Evolutionary conservation across 2,797 vertebrate genomes (phyloP), one percentile per base, ranked within the genome.

Genomic region (Manis javanica): DNA sequence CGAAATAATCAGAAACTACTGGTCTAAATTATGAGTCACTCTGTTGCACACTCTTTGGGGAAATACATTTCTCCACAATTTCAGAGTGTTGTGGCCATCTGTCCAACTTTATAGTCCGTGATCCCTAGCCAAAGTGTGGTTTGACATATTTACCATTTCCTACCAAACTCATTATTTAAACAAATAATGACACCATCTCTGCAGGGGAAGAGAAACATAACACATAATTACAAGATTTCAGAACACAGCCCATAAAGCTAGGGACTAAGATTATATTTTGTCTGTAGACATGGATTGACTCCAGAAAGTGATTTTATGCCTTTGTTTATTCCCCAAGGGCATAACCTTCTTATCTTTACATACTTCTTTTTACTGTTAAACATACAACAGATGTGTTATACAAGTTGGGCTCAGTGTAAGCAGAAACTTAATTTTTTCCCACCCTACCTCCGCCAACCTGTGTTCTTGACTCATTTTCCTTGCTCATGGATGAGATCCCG

Each of bases 161-260:
- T 95, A 91, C 74, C 84, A 94, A 95, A 79, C 74, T 93, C 51
- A 64, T 72, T 90, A 88, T 96, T 96, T 93, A 94, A 94, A 86
- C 46, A 94, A 66, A 89, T 77, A 87, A 86, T 89, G 71, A 94
- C 68, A 81, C 31, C 37, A 42, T 97, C 78, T 91, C 29, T 86
- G 57, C n/a, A 93, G 68, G 66, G 46, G 49, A 91, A 91, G 63
- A 91, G 51, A 93, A 87, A 84, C 14, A 55, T 85, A 88, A 63
- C 42, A 77, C 78, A 86, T 68, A 93, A 78, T 37, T 71, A 59
- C 10, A 89, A 59, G 49, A 37, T 89, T 95, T 97, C 66, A 96
- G 94, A 97, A 93, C 68, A 94, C 39, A 94, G 42, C 57, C 68
- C 42, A 46, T 87, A 87, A 81, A 95, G 59, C 61, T 64, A 93